Evolutionary conservation across 2,888 invertebrate species (phyloP).

Genomic region (Antitype chi): DNA sequence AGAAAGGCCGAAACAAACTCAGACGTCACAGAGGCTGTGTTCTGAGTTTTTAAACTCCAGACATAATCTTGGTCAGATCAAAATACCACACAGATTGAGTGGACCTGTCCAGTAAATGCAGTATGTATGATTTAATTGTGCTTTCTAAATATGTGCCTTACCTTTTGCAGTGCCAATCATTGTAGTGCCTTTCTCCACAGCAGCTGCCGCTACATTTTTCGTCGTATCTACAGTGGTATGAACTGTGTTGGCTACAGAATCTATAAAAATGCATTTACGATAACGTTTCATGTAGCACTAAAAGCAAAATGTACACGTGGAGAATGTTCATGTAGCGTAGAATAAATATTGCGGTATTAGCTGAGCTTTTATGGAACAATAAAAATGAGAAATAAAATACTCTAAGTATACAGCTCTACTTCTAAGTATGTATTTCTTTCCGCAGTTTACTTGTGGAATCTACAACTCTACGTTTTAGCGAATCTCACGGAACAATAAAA

Average conservation of each 20-base stretch:
- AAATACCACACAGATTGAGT: no score
- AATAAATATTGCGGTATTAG: slow-evolving; percentile 20
- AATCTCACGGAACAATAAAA: neutral
- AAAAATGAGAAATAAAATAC: slow-evolving; percentile 9
- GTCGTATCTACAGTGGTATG: slow-evolving; percentile 68
- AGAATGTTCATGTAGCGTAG: slow-evolving; percentile 27
- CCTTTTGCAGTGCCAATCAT: slow-evolving; percentile 67
- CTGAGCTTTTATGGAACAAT: slow-evolving; percentile 19
- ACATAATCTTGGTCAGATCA: no score
- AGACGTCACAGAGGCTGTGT: no score
- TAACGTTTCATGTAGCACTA: slow-evolving; percentile 27
- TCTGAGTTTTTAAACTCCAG: no score
- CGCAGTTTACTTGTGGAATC: neutral
- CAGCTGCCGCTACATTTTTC: slow-evolving; percentile 67
- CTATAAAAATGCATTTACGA: slow-evolving; percentile 55
- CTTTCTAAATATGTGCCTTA: slow-evolving; percentile 18
- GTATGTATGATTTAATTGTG: neutral
- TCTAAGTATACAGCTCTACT: no score
- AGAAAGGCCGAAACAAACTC: no score
- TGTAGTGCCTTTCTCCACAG: slow-evolving; percentile 71
- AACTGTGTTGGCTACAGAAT: slow-evolving; percentile 68
- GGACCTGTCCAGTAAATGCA: no score
- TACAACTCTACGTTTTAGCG: neutral
- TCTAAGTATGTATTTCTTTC: no score
- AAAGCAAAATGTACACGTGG: slow-evolving; percentile 41